A percentile compares a stretch with the other conserved stretches of the same genome.
Conservation (phyloP, 1,140 invertebrate genomes). For the Achroia grisella region DNA sequence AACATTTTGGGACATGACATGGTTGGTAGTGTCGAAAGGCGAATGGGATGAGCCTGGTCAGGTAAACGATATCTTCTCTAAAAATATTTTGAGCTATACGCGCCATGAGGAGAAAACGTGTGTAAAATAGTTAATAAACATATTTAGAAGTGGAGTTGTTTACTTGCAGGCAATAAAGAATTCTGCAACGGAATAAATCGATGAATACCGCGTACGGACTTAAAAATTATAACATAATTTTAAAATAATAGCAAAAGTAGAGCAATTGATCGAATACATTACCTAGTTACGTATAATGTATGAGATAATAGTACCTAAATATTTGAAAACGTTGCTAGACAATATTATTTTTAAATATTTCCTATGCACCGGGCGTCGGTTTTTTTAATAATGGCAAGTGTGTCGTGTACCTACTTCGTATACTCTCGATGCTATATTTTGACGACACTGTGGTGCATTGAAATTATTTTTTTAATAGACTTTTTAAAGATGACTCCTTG, state of each 20-base stretch:
- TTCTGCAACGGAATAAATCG: too few relatives aligned
- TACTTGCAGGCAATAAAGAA: too few relatives aligned
- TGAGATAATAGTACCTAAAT: constrained; percentile 51
- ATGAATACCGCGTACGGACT: too few relatives aligned
- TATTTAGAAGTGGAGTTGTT: too few relatives aligned
- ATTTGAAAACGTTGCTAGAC: constrained; percentile 49
- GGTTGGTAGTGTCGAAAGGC: too few relatives aligned
- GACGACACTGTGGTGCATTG: constrained; percentile 48
- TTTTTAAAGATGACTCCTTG: constrained; percentile 17
- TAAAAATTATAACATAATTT: constrained; percentile 55
- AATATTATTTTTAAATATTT: constrained; percentile 53
- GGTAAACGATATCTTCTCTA: too few relatives aligned
- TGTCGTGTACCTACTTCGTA: constrained; percentile 12
- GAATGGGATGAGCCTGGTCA: too few relatives aligned
- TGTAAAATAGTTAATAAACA: too few relatives aligned
- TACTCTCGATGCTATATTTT: constrained; percentile 16
- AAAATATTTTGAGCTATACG: too few relatives aligned
- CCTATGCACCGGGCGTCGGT: constrained; percentile 42
- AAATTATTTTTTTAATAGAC: constrained; percentile 57
- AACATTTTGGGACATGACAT: too few relatives aligned
- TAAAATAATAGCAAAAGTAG: constrained; percentile 59
- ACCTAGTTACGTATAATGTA: constrained; percentile 61
- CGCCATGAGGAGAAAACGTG: too few relatives aligned
- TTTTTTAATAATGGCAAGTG: constrained; percentile 9
- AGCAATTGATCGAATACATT: constrained; percentile 61